Evolutionary conservation across 2,797 vertebrate species (phyloP).

Genomic region (Corythornis leucogaster): DNA sequence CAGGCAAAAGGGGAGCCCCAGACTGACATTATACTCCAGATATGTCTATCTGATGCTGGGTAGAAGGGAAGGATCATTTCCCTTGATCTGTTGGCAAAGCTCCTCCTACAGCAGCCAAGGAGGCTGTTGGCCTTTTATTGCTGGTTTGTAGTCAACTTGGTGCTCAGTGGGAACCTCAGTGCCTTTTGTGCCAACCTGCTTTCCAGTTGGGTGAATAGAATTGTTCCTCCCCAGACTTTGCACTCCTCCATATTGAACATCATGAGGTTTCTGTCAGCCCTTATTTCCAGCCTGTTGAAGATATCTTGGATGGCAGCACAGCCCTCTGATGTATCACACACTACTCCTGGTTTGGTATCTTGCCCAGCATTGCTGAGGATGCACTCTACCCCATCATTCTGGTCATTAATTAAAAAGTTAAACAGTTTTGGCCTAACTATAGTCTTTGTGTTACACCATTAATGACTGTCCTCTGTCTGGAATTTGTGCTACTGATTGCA

Average conservation of each 20-base stretch:
- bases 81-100: not conserved
- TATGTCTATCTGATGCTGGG: not conserved
- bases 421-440: not conserved
- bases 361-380: not conserved
- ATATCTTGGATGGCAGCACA: not conserved
- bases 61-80: not conserved
- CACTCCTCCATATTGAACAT: not conserved
- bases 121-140: not conserved
- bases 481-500: not conserved
- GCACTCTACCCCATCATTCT: not conserved
- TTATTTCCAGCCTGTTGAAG: not conserved
- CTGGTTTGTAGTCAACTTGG: not conserved
- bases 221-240: not conserved
- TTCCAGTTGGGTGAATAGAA: not conserved
- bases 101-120: not conserved
- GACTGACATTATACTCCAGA: not conserved
- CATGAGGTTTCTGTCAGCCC: not conserved
- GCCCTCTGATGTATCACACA: not conserved
- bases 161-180: not conserved
- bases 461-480: rapidly evolving
- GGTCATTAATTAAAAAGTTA: not conserved
- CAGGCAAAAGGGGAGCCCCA: not conserved
- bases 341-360: not conserved
- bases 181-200: not conserved
- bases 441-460: not conserved